Evolutionary conservation across 2,888 invertebrate species (phyloP).

Genomic region (Chrysolina oricalcia): DNA sequence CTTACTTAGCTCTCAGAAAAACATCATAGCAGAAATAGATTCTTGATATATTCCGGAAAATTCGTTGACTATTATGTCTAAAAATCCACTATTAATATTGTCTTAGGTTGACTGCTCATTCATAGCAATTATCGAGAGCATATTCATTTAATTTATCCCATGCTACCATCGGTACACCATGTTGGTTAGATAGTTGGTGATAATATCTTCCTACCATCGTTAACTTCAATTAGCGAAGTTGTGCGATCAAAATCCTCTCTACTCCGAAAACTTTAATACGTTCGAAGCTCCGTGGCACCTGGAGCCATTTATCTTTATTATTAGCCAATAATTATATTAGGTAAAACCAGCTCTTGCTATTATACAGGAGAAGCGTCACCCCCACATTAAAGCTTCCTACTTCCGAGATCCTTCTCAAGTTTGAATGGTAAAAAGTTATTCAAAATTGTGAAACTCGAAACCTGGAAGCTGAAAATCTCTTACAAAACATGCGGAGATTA

Average conservation of each 20-base stretch:
- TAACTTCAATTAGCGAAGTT: constrained; percentile 12
- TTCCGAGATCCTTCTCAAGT: not conserved
- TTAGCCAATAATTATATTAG: not conserved
- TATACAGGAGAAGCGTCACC: not conserved
- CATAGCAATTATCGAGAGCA: too few relatives aligned
- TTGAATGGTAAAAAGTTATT: not conserved
- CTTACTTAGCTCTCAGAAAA: too few relatives aligned
- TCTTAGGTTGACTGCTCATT: too few relatives aligned
- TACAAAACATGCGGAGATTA: too few relatives aligned
- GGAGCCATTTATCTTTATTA: constrained; percentile 16
- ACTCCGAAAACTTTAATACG: not conserved
- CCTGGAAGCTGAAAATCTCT: too few relatives aligned
- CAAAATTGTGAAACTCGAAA: not conserved
- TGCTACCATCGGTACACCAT: too few relatives aligned
- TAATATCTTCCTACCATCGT: not conserved
- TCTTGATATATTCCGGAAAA: too few relatives aligned
- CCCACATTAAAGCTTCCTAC: not conserved
- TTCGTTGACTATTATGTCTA: too few relatives aligned
- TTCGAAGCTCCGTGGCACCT: constrained; percentile 3
- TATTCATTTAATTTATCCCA: too few relatives aligned
- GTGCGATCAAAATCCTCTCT: not conserved
- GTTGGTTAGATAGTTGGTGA: not conserved
- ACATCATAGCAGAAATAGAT: too few relatives aligned
- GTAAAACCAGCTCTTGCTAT: not conserved
- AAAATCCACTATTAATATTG: too few relatives aligned